Evolutionary conservation across 2,888 invertebrate species (phyloP).

Genomic region (Amphiduros pacificus): DNA sequence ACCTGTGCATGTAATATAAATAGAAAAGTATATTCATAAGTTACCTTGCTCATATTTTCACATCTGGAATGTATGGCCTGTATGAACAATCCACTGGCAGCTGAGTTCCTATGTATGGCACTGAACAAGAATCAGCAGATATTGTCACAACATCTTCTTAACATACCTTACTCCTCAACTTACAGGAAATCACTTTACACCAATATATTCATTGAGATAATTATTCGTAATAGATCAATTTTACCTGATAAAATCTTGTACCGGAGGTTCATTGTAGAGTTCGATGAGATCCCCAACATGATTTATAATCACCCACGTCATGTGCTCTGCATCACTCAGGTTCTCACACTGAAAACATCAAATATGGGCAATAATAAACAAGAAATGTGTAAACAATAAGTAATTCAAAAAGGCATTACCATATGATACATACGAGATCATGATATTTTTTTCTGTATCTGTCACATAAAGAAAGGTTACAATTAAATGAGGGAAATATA

Average conservation of each 20-base stretch:
- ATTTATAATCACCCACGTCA: conserved; percentile 77
- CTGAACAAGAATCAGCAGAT: conserved; percentile 41
- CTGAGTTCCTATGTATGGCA: conserved; percentile 68
- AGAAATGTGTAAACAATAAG: not conserved
- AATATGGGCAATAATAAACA: not conserved
- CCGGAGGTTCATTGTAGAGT: conserved; percentile 70
- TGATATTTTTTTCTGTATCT: no score
- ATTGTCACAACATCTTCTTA: not conserved
- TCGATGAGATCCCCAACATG: conserved; percentile 71
- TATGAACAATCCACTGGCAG: conserved; percentile 73
- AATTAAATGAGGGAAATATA: no score
- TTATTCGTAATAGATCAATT: not conserved
- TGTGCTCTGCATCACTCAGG: conserved; percentile 71
- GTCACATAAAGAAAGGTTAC: no score
- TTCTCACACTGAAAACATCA: conserved; percentile 64
- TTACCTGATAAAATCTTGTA: conserved; percentile 67
- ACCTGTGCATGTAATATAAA: conserved; percentile 8
- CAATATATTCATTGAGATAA: not conserved
- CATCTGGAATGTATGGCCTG: conserved; percentile 73
- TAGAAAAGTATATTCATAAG: not conserved
- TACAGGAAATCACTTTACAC: no score
- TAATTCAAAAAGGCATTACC: no score
- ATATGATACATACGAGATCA: no score
- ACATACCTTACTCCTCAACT: not conserved
- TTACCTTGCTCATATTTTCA: conserved; percentile 61